Evolutionary conservation across 2,113 vertebrate species (phyloP), one percentile per base, ranked within the genome.

Genomic region (Xiphophorus hellerii): DNA sequence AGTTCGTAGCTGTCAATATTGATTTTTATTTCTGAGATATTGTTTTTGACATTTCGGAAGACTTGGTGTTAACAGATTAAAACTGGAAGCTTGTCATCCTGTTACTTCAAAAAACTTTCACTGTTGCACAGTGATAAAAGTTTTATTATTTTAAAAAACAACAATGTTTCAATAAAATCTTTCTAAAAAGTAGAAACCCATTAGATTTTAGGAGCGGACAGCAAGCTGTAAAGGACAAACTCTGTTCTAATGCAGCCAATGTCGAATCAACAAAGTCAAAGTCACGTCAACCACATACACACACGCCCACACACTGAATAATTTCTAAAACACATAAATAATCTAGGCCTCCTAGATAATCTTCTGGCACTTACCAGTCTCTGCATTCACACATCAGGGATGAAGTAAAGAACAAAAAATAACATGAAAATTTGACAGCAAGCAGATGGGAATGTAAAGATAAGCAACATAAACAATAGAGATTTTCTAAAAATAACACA

Each of bases 311-410:
- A 65, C 35, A 17, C 68, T 20, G 39, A 66, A 73, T 73, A 63
- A 65, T 31, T 25, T 74, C 66, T 29, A 61, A 35, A 28, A 54
- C 14, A 62, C n/a, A 54, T 68, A 58, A 73, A 71, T 29, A 1
- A 79, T 37, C 61, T 77, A 73, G 1, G 0, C 22, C 48, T 30
- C 54, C 60, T 61, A 71, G 12, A 17, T 61, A 27, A 58, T 48
- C 58, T n/a, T 27, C 54, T 1, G 10, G 27, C 20, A 90, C 92
- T 90, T 87, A 93, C 92, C 89, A 12, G 66, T 37, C 69, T 89
- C 92, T 92, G 78, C 33, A 80, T 72, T 81, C 77, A 65, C 62
- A 88, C 77, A 85, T 69, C 25, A 69, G 74, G 64, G 63, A 70
- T 62, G 70, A 85, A 73, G 78, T 77, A 62, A 81, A 86, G 68